Evolutionary conservation across 2,113 vertebrate genomes (phyloP), one percentile per base, ranked within the genome.

Genomic region (Atlantisia rogersi): DNA sequence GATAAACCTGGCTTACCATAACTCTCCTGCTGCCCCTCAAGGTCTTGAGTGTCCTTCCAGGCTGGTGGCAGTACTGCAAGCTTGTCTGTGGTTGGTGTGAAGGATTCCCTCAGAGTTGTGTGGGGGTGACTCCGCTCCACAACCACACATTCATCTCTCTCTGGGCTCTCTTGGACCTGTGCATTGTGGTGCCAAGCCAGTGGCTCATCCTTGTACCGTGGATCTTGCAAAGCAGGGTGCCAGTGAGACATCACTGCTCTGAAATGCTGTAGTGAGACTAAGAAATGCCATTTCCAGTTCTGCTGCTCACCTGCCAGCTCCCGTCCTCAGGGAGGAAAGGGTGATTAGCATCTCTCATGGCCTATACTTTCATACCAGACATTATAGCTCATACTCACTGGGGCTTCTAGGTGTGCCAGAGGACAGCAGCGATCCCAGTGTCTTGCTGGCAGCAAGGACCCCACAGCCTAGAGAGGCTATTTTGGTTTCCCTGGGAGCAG

Each of bases 51-150:
- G 15, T 68, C 67, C 63, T n/a, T 48, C 24, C 55, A 82, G 32
- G 12, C 42, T 53, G 74, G n/a, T 3, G 0, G 4, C 58, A 71
- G 69, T 12, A 4, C 46, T 53, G 46, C 11, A 13, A 16, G 42
- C 2, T 52, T 44, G 11, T 11, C 21, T 24, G 75, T 16, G 63
- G 26, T 5, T 29, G 65, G 6, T 32, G 19, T 48, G 68, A 26
- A 31, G 58, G n/a, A 26, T 29, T 53, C 32, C 13, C 37, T 32
- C 13, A 16, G 71, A 31, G 65, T 2, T 44, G 15, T 12, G 28
- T 52, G 86, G n/a, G 21, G 12, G 50, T 11, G 39, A 39, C 62
- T 46, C 35, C 0, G 0, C 26, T n/a, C 46, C 37, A 5, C 0
- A 1, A 5, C 37, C 48, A 62, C 42, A 17, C 8, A 2, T 50